Evolutionary conservation across 1,140 invertebrate species (phyloP).

Genomic region (Micrasema longulum): DNA sequence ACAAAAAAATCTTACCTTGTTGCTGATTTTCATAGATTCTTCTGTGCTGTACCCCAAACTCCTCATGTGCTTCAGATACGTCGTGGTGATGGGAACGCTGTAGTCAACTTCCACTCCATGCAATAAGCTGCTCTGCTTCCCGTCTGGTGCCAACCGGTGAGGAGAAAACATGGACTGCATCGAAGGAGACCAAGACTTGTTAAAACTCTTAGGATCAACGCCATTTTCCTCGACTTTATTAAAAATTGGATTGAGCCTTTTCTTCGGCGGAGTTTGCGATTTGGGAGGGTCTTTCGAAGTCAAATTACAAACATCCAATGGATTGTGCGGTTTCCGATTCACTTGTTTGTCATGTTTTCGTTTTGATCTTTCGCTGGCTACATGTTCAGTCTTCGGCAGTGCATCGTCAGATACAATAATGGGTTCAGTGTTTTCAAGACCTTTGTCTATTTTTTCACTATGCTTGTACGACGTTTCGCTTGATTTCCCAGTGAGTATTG

Average conservation of each 20-base stretch:
- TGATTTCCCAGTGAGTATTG: not conserved
- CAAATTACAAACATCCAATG: slow-evolving; percentile 75
- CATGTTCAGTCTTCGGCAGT: too few relatives aligned
- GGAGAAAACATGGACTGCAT: slow-evolving; percentile 66
- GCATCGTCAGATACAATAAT: too few relatives aligned
- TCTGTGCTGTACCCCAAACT: slow-evolving; percentile 71
- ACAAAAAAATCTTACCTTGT: slow-evolving; percentile 63
- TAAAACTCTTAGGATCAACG: slow-evolving; percentile 58
- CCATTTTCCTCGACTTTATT: slow-evolving; percentile 54
- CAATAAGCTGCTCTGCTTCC: slow-evolving; percentile 55
- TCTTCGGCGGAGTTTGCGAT: slow-evolving; percentile 64
- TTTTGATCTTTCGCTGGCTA: slow-evolving; percentile 58
- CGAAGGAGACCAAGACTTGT: slow-evolving; percentile 51
- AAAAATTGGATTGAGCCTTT: slow-evolving; percentile 58
- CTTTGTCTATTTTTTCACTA: not conserved
- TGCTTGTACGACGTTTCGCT: not conserved
- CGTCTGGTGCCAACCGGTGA: slow-evolving; percentile 60
- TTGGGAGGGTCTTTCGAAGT: slow-evolving; percentile 73
- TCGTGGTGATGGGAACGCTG: slow-evolving; percentile 86
- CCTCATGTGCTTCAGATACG: slow-evolving; percentile 85
- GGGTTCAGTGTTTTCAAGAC: slow-evolving; percentile 40
- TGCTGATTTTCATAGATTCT: slow-evolving; percentile 72
- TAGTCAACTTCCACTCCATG: slow-evolving; percentile 76
- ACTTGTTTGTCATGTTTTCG: slow-evolving; percentile 57
- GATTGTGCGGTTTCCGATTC: slow-evolving; percentile 72